These are phyloP conservation scores for Parazoanthus swiftii DNA, from an alignment of 92 coral and sea anemone genomes.

Conservation along the genomic window DNA sequence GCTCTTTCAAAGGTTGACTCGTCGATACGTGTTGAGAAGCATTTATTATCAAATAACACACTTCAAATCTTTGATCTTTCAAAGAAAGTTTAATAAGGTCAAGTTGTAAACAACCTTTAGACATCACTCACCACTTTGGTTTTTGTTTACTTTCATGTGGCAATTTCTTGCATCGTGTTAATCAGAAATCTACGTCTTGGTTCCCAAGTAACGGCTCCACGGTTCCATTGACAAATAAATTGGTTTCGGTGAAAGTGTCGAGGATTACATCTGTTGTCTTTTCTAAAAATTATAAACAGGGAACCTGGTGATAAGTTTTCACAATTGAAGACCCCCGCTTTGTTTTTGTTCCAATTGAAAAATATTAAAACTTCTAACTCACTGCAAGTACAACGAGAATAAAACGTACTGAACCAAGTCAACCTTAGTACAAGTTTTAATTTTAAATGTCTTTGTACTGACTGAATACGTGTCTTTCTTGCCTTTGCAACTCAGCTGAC, in stretches of 20 bases:
- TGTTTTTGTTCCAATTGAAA: too few relatives aligned
- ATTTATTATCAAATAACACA: too few relatives aligned
- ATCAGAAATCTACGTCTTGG: neutral
- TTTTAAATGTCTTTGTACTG: too few relatives aligned
- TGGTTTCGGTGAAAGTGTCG: neutral
- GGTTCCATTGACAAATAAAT: neutral
- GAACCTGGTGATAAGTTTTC: neutral
- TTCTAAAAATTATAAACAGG: too few relatives aligned
- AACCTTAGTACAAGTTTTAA: too few relatives aligned
- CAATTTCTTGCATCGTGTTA: neutral
- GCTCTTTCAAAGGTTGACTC: neutral
- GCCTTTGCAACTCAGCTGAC: too few relatives aligned
- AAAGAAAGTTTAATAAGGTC: neutral
- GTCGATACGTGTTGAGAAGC: neutral
- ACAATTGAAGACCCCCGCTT: neutral
- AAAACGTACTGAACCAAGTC: too few relatives aligned
- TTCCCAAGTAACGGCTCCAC: neutral
- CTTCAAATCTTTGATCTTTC: neutral
- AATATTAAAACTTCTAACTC: too few relatives aligned
- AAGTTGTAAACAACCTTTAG: neutral
- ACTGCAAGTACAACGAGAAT: too few relatives aligned
- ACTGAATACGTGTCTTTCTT: too few relatives aligned
- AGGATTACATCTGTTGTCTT: neutral
- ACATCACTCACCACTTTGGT: too few relatives aligned
- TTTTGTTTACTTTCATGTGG: neutral